phyloP scores from a whole-genome alignment of 1,140 invertebrate species.

The Pantala flavescens region DNA sequence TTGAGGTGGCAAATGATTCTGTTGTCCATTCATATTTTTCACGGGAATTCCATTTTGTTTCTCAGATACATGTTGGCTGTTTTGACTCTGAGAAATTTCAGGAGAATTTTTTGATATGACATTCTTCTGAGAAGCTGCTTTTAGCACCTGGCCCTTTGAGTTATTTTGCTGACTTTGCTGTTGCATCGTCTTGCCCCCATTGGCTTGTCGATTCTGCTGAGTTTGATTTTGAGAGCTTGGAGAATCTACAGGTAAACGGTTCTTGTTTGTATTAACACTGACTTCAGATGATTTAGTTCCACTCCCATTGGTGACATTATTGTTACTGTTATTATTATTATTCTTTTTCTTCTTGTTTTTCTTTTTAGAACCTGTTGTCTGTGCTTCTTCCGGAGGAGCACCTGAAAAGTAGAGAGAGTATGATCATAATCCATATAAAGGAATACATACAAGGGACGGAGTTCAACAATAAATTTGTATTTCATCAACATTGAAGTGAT shows the following conservation, averaged over 20 bases:
- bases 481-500: too few relatives aligned
- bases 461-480: too few relatives aligned
- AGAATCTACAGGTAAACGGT: conserved; percentile 24
- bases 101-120: background rate
- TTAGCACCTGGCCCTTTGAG: background rate
- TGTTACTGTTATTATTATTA: conserved; percentile 24
- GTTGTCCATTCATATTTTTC: background rate
- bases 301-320: background rate
- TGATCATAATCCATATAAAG: background rate
- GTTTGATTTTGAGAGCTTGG: background rate
- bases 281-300: background rate
- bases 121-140: background rate
- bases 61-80: background rate
- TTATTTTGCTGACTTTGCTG: background rate
- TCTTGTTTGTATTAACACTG: conserved; percentile 20
- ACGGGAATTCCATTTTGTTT: background rate
- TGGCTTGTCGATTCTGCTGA: background rate
- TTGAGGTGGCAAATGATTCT: background rate
- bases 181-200: background rate
- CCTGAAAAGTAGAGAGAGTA: background rate
- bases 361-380: conserved; percentile 14
- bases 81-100: background rate
- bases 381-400: conserved; percentile 11
- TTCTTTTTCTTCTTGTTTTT: conserved; percentile 26
- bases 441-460: too few relatives aligned